Conservation (phyloP, 2,113 vertebrate species). For the Puma concolor region DNA sequence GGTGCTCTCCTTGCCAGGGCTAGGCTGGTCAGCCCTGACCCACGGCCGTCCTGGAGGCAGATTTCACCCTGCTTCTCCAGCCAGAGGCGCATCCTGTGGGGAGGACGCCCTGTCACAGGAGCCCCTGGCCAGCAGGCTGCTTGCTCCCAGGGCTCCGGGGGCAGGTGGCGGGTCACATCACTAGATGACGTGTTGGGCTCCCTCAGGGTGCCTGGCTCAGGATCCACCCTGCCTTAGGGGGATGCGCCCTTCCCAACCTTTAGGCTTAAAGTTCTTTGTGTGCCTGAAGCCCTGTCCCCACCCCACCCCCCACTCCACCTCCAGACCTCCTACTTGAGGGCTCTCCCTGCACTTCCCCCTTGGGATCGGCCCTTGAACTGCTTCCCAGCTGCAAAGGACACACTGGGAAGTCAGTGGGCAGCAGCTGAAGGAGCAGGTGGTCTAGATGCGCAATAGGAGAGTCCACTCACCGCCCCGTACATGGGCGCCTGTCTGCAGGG, state of each 20-base stretch:
- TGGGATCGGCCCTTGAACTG: background rate
- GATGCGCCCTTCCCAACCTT: background rate
- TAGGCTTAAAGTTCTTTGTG: background rate
- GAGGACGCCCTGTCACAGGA: fast-evolving
- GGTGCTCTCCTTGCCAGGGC: background rate
- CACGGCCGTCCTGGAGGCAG: fast-evolving
- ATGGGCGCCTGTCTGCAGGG: background rate
- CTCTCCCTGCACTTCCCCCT: too few relatives aligned
- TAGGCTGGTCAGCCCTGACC: background rate
- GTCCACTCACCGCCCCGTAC: fast-evolving
- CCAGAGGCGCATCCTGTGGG: background rate
- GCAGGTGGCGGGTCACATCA: fast-evolving
- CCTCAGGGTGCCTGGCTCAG: background rate
- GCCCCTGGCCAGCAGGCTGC: background rate
- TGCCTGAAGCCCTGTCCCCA: background rate
- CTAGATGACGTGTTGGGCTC: fast-evolving
- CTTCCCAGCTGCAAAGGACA: background rate
- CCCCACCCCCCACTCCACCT: too few relatives aligned
- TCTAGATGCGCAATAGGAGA: too few relatives aligned
- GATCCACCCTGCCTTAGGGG: too few relatives aligned
- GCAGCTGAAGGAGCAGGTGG: background rate
- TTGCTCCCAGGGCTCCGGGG: background rate
- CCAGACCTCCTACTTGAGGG: background rate
- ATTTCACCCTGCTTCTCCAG: background rate
- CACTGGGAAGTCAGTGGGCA: too few relatives aligned